Conservation (phyloP, 2,113 vertebrate genomes). For the Phyllostomus hastatus region DNA sequence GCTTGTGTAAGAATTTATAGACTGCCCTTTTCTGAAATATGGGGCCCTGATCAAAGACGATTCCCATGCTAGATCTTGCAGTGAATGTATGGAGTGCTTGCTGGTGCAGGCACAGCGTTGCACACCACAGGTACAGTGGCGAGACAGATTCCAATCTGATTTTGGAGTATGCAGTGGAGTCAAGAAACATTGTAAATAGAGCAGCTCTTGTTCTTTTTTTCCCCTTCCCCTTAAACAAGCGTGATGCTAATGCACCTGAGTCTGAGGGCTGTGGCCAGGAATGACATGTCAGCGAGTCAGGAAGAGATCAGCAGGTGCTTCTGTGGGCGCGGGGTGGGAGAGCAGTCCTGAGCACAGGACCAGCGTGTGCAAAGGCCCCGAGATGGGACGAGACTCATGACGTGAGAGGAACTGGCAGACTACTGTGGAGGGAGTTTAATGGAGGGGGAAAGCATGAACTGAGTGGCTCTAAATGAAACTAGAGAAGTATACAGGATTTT, state of each 20-base stretch:
- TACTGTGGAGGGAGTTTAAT: no score
- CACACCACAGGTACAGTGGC: no score
- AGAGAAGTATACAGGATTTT: not conserved
- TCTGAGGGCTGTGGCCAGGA: not conserved
- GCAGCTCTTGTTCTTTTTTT: not conserved
- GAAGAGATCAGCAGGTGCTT: not conserved
- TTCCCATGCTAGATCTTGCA: not conserved
- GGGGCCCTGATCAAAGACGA: not conserved
- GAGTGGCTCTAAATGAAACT: not conserved
- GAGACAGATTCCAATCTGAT: not conserved
- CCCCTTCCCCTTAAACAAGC: not conserved
- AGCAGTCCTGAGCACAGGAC: not conserved
- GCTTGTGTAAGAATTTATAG: not conserved
- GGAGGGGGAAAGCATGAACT: not conserved
- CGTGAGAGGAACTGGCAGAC: not conserved
- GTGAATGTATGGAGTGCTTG: not conserved
- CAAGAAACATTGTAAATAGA: not conserved
- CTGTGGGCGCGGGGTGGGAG: not conserved
- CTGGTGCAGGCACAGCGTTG: not conserved
- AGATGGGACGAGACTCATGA: fast-evolving
- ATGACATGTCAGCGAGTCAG: not conserved
- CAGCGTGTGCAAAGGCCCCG: not conserved
- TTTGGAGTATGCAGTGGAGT: not conserved
- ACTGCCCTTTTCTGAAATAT: not conserved
- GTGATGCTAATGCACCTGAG: fast-evolving